phyloP scores from a whole-genome alignment of 2,113 vertebrate genomes.

The Pterocles gutturalis region DNA sequence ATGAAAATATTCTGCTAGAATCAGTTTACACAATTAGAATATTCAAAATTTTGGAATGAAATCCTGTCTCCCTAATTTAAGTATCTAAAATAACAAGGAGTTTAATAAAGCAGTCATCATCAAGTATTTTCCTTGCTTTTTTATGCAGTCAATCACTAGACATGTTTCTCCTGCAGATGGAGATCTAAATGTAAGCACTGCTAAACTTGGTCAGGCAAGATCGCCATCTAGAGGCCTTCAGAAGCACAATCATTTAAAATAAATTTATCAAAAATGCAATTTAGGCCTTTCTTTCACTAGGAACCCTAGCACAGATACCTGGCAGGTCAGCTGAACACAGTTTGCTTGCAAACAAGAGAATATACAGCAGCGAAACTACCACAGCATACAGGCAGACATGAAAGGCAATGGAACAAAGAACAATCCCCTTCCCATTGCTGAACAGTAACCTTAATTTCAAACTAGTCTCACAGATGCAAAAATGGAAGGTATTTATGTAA shows the following conservation, averaged over 20 bases:
- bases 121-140: rapidly evolving
- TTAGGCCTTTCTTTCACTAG: neutral
- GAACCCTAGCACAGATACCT: neutral
- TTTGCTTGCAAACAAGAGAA: neutral
- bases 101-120: neutral
- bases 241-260: neutral
- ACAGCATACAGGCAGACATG: neutral
- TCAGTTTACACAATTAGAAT: neutral
- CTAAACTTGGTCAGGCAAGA: neutral
- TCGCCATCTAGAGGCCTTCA: conserved; percentile 13
- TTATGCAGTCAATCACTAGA: neutral
- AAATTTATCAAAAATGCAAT: neutral
- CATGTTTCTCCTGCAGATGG: neutral
- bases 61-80: neutral
- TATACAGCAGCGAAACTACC: neutral
- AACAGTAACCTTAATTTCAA: neutral
- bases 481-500: neutral
- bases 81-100: neutral
- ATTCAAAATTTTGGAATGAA: neutral
- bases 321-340: neutral
- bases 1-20: neutral
- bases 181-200: neutral
- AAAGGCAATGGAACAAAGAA: neutral
- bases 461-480: neutral
- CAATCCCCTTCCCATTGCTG: neutral